Conservation (phyloP, 2,113 vertebrate species). For the Eurypyga helias region DNA sequence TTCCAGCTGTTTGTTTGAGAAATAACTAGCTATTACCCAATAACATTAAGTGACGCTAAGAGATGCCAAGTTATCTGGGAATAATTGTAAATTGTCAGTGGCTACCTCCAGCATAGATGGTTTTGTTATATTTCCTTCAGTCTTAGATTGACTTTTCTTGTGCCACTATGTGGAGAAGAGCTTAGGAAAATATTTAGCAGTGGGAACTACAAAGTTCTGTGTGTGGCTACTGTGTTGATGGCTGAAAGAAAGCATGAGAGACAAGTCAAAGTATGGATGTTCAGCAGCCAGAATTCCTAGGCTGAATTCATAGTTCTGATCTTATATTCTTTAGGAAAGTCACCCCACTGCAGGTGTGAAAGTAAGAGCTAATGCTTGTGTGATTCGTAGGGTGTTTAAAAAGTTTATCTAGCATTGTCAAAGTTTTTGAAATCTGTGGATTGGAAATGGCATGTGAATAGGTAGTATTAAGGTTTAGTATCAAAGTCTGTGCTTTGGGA, state of each 20-base stretch:
- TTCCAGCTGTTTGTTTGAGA: constrained; percentile 23
- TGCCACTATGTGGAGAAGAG: not conserved
- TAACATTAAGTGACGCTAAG: not conserved
- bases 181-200: not conserved
- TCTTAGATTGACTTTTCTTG: not conserved
- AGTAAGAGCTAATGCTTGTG: not conserved
- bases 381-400: not conserved
- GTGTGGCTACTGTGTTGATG: not conserved
- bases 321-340: not conserved
- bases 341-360: not conserved
- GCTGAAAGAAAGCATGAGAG: not conserved
- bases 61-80: not conserved
- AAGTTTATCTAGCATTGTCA: not conserved
- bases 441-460: not conserved
- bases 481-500: not conserved
- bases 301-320: not conserved
- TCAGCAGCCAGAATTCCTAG: not conserved
- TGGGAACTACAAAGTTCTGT: not conserved
- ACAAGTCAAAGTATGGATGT: not conserved
- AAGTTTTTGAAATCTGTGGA: not conserved
- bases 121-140: not conserved
- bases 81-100: constrained; percentile 33
- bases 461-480: not conserved
- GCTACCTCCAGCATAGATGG: not conserved
- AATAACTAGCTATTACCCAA: constrained; percentile 41